phyloP scores from a whole-genome alignment of 2,888 invertebrate species.

The Augiades crinisus region DNA sequence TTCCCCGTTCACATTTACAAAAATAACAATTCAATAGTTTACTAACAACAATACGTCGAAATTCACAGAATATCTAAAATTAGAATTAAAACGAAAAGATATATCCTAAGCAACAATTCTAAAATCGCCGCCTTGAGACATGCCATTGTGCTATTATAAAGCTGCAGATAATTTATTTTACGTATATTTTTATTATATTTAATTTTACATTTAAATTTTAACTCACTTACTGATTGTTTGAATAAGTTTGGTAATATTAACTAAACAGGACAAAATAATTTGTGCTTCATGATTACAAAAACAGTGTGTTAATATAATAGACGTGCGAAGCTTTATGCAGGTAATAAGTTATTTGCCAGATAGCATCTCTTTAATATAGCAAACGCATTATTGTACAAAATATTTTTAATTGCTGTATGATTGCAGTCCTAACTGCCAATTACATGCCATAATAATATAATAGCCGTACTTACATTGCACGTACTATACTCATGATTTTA shows the following conservation, averaged over 20 bases:
- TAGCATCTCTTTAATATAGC: slow-evolving; percentile 6
- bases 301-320: background rate
- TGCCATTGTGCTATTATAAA: too few relatives aligned
- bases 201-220: background rate
- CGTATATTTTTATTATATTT: too few relatives aligned
- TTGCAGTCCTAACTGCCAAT: background rate
- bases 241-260: background rate
- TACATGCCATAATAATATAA: slow-evolving; percentile 7
- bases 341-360: slow-evolving; percentile 3
- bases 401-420: slow-evolving; percentile 3
- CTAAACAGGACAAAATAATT: too few relatives aligned
- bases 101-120: too few relatives aligned
- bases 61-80: too few relatives aligned
- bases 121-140: too few relatives aligned
- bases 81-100: too few relatives aligned
- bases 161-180: too few relatives aligned
- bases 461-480: background rate
- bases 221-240: background rate
- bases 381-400: slow-evolving; percentile 7
- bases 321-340: background rate
- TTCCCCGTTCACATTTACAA: too few relatives aligned
- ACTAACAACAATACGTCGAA: too few relatives aligned
- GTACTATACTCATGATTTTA: background rate
- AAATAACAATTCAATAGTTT: too few relatives aligned
- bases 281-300: background rate